Evolutionary conservation across 2,113 vertebrate species (phyloP).

Genomic region (Sceloporus undulatus): DNA sequence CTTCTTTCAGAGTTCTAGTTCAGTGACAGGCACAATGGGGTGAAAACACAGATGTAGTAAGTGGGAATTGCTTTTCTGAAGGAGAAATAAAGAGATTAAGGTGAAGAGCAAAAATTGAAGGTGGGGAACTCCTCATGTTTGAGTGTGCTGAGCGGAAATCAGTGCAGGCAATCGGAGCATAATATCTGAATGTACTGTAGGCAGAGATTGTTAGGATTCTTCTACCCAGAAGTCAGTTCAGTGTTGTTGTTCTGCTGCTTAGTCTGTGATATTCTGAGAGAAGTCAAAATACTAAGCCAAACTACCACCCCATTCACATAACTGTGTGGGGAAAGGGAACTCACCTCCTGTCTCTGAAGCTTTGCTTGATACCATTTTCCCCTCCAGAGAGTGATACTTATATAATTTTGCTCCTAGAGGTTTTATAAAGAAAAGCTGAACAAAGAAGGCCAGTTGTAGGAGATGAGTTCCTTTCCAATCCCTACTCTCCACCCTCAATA

Average conservation of each 20-base stretch:
- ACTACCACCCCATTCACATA: neutral
- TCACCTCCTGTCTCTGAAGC: neutral
- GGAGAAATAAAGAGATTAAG: neutral
- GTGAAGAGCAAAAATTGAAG: slow-evolving; percentile 8
- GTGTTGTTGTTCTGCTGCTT: too few relatives aligned
- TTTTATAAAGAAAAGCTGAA: neutral
- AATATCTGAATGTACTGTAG: neutral
- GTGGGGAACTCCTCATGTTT: neutral
- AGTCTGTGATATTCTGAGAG: too few relatives aligned
- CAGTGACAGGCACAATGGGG: slow-evolving; percentile 9
- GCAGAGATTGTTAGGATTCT: neutral
- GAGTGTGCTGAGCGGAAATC: neutral
- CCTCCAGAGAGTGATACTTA: neutral
- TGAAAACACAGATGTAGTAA: neutral
- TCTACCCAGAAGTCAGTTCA: neutral
- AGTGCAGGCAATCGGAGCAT: neutral
- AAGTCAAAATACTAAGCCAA: neutral
- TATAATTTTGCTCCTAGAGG: neutral
- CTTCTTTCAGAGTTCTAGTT: slow-evolving; percentile 1
- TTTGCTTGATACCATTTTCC: neutral
- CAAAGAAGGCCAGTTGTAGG: too few relatives aligned
- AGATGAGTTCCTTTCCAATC: too few relatives aligned
- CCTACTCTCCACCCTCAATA: too few relatives aligned
- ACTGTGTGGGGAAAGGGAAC: neutral
- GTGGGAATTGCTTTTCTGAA: neutral